A percentile compares a stretch with the other conserved stretches of the same genome.
Evolutionary conservation across 2,888 invertebrate species (phyloP).

Genomic region (Drosophila putrida): DNA sequence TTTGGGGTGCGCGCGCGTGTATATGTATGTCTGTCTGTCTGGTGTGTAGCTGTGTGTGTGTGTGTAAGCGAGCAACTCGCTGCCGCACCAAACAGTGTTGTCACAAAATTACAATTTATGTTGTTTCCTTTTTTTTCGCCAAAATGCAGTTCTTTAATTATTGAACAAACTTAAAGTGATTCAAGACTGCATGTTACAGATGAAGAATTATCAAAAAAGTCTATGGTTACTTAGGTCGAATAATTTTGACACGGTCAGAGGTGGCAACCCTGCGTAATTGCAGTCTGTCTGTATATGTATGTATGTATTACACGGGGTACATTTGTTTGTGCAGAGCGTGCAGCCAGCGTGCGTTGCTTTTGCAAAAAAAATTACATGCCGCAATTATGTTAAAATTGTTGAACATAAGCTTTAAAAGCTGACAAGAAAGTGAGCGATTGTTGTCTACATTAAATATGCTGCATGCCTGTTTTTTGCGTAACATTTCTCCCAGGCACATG

Average conservation of each 20-base stretch:
- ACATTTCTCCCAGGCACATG: slow-evolving; percentile 72
- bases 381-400: slow-evolving; percentile 39
- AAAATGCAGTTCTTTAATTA: not conserved
- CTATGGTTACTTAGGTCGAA: slow-evolving; percentile 11
- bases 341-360: slow-evolving; percentile 68
- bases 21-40: slow-evolving; percentile 58
- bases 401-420: slow-evolving; percentile 28
- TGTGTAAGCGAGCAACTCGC: slow-evolving; percentile 53
- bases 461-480: slow-evolving; percentile 66
- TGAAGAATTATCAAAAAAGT: not conserved
- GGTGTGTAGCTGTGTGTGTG: slow-evolving; percentile 29
- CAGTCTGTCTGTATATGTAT: slow-evolving; percentile 74
- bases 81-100: slow-evolving; percentile 48
- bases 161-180: not conserved
- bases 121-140: slow-evolving; percentile 3
- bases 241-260: slow-evolving; percentile 27
- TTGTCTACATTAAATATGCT: slow-evolving; percentile 25
- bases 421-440: slow-evolving; percentile 34
- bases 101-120: slow-evolving; percentile 39
- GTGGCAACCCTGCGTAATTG: slow-evolving; percentile 80
- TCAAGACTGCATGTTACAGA: not conserved
- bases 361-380: slow-evolving; percentile 58
- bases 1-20: slow-evolving; percentile 74
- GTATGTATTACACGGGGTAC: slow-evolving; percentile 64
- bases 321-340: slow-evolving; percentile 78